phyloP scores from a whole-genome alignment of 2,888 invertebrate genomes.

The Omphaloscelis lunosa region DNA sequence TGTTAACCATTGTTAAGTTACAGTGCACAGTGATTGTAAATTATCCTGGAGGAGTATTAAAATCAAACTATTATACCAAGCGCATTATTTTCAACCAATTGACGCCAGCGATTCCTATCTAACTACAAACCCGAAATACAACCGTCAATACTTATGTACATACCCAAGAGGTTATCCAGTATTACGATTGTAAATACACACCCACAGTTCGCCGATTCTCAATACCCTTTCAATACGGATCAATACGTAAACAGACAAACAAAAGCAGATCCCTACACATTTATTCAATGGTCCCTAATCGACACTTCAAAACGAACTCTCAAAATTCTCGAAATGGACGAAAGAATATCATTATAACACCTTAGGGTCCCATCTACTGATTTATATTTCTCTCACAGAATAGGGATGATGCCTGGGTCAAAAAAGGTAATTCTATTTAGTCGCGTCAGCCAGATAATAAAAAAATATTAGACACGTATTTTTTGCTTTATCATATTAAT shows the following conservation, averaged over 20 bases:
- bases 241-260: conserved; percentile 23
- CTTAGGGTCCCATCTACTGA: conserved; percentile 31
- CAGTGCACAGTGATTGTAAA: not conserved
- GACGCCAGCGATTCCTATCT: not conserved
- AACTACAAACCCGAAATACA: not conserved
- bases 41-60: not conserved
- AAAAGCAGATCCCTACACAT: not conserved
- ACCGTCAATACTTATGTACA: not conserved
- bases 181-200: conserved; percentile 27
- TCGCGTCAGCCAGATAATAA: no score
- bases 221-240: conserved; percentile 25
- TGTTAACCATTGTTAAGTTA: not conserved
- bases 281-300: conserved; percentile 42
- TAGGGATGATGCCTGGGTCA: no score
- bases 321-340: conserved; percentile 34
- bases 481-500: no score
- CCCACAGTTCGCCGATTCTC: conserved; percentile 21
- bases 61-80: not conserved
- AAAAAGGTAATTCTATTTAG: no score
- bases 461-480: no score
- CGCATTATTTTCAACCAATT: not conserved
- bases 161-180: conserved; percentile 16
- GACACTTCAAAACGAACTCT: conserved; percentile 33
- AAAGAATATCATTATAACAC: conserved; percentile 43
- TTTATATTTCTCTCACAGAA: conserved; percentile 23